Evolutionary conservation across 2,888 invertebrate species (phyloP), one percentile per base, ranked within the genome.

Genomic region (Eupithecia abbreviata): DNA sequence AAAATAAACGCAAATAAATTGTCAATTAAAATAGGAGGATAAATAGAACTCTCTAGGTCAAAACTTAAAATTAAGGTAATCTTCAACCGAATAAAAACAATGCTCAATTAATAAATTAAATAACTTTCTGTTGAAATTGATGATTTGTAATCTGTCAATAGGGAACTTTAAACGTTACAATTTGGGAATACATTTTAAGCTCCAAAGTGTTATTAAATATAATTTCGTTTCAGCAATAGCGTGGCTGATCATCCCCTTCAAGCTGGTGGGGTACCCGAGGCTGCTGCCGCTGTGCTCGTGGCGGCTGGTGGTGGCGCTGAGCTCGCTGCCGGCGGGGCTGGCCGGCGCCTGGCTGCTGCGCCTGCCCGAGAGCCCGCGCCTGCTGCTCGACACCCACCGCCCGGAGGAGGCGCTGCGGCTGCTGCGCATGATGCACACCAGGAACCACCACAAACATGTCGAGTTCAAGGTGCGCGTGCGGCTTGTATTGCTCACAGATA

Each of bases 361-460:
- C 69, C 92, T 96, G 47, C 97, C 97, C 0, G 97, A 97, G 85
- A 97, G 97, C 84, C 97, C 97, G 0, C 95, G 97, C 82, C 96
- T 96, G 79, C 92, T 97, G 30, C 90, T 96, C 0, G 95, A 96
- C 62, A 96, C 96, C 41, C 96, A 96, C 49, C 91, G 95, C 79
- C 91, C 93, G 10, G 93, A 95, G 3, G 93, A 96, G 79, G 96
- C 97, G 0, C 84, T 97, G 79, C 87, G 90, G 45, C 91, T 97
- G n/a, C 89, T 97, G 73, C 91, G 91, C 4, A 85, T 91, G 67
- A 96, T 97, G 77, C 96, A 95, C 84, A 90, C 91, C 47, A 85
- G 84, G 0, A 97, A 97, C 83, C 92, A 93, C 65, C 95, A 96
- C 2, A 87, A 88, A 2, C 84, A 87, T 41, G 88, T 90, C 0